Conservation (phyloP, 2,113 vertebrate genomes). For the Mobula hypostoma region DNA sequence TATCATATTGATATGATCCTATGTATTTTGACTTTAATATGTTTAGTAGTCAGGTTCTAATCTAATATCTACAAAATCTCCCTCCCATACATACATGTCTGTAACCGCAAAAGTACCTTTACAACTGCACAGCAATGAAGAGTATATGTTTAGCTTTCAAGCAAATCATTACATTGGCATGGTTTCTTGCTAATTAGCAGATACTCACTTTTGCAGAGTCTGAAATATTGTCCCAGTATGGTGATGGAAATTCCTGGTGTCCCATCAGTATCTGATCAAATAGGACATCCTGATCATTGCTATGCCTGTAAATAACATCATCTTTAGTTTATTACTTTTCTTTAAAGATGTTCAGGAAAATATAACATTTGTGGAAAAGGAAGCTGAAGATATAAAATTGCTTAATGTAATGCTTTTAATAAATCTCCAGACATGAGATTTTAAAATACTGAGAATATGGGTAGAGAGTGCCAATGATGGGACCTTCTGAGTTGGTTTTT, state of each 20-base stretch:
- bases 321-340: background rate
- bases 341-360: background rate
- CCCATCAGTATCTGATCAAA: conserved; percentile 90
- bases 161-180: background rate
- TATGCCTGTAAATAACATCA: conserved; percentile 56
- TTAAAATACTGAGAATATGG: background rate
- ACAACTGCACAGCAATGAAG: background rate
- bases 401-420: background rate
- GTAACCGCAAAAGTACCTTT: background rate
- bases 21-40: background rate
- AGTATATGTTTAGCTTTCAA: background rate
- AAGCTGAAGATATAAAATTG: background rate
- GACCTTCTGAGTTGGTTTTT: background rate
- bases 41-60: background rate
- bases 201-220: conserved; percentile 78
- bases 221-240: conserved; percentile 90
- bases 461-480: background rate
- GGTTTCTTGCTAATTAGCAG: background rate
- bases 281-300: conserved; percentile 82
- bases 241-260: conserved; percentile 82
- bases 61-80: background rate
- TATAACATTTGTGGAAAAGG: background rate
- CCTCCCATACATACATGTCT: background rate
- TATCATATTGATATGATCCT: background rate
- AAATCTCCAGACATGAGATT: background rate